phyloP scores from a whole-genome alignment of 2,113 vertebrate species.

The Hippocampus abdominalis region DNA sequence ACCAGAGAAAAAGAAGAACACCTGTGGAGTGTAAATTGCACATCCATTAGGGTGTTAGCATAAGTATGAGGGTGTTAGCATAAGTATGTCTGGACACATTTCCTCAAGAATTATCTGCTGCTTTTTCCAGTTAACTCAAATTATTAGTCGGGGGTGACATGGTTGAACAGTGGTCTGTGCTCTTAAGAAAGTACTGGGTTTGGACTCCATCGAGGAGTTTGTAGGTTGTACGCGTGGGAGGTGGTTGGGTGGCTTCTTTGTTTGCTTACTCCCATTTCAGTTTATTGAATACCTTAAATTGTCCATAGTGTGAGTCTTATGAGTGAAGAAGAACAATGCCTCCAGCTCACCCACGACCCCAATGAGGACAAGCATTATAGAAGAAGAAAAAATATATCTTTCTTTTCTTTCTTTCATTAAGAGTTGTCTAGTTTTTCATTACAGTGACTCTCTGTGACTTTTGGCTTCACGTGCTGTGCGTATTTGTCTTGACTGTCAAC shows the following conservation, averaged over 20 bases:
- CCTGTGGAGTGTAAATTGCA: neutral
- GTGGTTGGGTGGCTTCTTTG: neutral
- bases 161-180: neutral
- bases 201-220: neutral
- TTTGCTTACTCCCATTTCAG: neutral
- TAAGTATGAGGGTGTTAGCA: no score
- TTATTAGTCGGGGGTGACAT: neutral
- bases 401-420: neutral
- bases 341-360: no score
- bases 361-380: no score
- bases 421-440: neutral
- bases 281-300: no score
- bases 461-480: slow-evolving; percentile 13
- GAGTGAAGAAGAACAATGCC: neutral
- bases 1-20: neutral
- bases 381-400: no score
- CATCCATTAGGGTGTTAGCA: no score
- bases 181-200: neutral
- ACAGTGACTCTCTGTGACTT: slow-evolving; percentile 14
- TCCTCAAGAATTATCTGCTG: neutral
- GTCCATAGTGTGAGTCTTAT: neutral
- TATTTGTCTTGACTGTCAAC: slow-evolving; percentile 24
- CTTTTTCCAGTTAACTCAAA: no score
- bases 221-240: neutral
- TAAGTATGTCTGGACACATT: neutral